Evolutionary conservation across 1,140 invertebrate genomes (phyloP), one percentile per base, ranked within the genome.

Genomic region (Drosophila nigromelanica): DNA sequence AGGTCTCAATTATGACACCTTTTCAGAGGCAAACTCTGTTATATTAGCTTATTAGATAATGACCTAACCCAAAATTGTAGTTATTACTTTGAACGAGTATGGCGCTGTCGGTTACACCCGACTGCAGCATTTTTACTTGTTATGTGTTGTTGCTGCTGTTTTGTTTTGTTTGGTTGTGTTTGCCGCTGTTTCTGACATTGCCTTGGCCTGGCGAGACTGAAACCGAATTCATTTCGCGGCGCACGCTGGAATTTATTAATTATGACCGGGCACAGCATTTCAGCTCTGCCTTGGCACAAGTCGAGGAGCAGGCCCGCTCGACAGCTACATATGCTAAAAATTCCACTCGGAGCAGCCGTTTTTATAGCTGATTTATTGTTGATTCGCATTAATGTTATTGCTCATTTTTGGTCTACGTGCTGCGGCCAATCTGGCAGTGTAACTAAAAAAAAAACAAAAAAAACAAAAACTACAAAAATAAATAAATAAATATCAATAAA

Each of bases 221-320:
- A 58, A 47, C 62, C 37, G 42, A 67, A 78, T 61, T 80, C 71
- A 78, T 51, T 67, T 75, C 42, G 64, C 64, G 79, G 82, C 82
- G 83, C 79, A 87, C 82, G 82, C 82, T 87, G 82, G 82, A 87
- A 87, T 87, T 89, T 89, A 89, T 89, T 83, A 87, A 89, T 87
- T 87, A 86, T 86, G 71, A 68, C 58, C 70, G 70, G 60, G 58
- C 62, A 75, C 52, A 76, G 43, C 37, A 76, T 70, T 74, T 68
- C 35, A 61, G 52, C 11, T 45, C 42, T 47, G 24, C 21, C 37
- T 42, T 63, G 68, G 72, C 61, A 77, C 72, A 66, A 45, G 47
- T 33, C 43, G 52, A 39, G 48, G 15, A 37, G 33, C 47, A 40
- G 62, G 4, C 11, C 10, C 52, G 30, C 30, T 35, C 55, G 37